Conservation (phyloP, 2,888 invertebrate species). For the Volucella zonaria region DNA sequence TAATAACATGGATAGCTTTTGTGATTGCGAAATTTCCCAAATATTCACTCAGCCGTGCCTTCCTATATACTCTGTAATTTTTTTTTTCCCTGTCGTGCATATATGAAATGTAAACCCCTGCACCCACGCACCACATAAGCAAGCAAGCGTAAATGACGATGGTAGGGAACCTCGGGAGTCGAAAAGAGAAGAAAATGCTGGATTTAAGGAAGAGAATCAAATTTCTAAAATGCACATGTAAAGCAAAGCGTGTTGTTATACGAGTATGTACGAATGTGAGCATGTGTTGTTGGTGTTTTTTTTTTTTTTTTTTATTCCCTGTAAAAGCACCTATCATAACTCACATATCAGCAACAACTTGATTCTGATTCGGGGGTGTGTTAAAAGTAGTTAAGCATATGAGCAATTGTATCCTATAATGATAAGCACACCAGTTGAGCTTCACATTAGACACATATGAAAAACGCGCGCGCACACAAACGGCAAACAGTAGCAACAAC, state of each 20-base stretch:
- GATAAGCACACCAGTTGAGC: conserved; percentile 61
- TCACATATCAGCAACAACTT: conserved; percentile 58
- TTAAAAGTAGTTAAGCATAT: conserved; percentile 21
- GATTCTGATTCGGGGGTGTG: not conserved
- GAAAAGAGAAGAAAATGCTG: not conserved
- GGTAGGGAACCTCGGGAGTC: not conserved
- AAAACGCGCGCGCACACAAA: not conserved
- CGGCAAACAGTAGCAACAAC: not conserved
- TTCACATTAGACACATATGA: not conserved
- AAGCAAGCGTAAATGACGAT: no score
- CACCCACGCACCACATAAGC: no score
- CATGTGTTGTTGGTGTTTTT: no score
- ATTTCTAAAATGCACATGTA: conserved; percentile 31
- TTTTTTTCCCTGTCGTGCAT: no score
- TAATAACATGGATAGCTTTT: no score
- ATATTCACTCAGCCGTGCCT: no score
- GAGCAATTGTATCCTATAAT: not conserved
- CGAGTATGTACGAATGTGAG: no score
- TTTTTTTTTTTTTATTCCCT: conserved; percentile 1
- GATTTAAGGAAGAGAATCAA: conserved; percentile 35
- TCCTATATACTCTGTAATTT: no score
- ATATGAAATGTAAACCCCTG: no score
- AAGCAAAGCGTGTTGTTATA: not conserved
- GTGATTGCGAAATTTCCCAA: no score
- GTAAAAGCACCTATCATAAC: conserved; percentile 23